phyloP scores from a whole-genome alignment of 2,797 vertebrate genomes.

The Discoglossus pictus region DNA sequence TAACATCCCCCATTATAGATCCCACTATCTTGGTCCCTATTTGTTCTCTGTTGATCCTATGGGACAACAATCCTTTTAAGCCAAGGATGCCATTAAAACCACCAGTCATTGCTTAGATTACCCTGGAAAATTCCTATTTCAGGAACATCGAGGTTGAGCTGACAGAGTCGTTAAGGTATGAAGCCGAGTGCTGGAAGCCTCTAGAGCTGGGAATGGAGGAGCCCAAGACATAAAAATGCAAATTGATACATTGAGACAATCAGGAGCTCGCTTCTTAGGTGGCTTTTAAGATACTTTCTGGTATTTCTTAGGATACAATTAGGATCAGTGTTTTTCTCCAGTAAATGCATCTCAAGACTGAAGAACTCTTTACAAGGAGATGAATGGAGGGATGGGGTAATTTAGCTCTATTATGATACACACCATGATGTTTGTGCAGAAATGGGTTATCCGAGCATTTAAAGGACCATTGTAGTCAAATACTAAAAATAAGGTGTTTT shows the following conservation, averaged over 20 bases:
- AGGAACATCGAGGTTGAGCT: conserved; percentile 21
- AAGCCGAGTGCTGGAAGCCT: conserved; percentile 29
- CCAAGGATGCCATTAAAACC: conserved; percentile 11
- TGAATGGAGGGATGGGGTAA: conserved; percentile 30
- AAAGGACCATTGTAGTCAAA: too few species aligned
- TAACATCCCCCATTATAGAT: conserved; percentile 39
- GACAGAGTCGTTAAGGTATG: conserved; percentile 19
- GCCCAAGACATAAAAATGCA: conserved; percentile 34
- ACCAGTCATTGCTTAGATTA: conserved; percentile 17
- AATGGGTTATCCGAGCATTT: too few species aligned
- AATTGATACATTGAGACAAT: conserved; percentile 45
- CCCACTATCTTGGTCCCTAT: conserved; percentile 30
- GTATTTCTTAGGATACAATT: conserved; percentile 49
- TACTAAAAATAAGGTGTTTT: too few species aligned
- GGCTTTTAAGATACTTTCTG: conserved; percentile 46
- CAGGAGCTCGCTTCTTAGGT: conserved; percentile 29
- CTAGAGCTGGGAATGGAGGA: conserved; percentile 16
- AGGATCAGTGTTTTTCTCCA: conserved; percentile 43
- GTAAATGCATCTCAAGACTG: conserved; percentile 49
- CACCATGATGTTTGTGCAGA: too few species aligned
- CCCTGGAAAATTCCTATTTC: conserved; percentile 21
- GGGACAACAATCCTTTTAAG: conserved; percentile 36
- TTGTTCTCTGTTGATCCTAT: conserved; percentile 6
- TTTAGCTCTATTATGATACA: conserved; percentile 33
- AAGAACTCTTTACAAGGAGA: conserved; percentile 35